These are phyloP conservation scores for Lineus longissimus DNA, from an alignment of 1,140 invertebrate genomes.

Conservation along the genomic window DNA sequence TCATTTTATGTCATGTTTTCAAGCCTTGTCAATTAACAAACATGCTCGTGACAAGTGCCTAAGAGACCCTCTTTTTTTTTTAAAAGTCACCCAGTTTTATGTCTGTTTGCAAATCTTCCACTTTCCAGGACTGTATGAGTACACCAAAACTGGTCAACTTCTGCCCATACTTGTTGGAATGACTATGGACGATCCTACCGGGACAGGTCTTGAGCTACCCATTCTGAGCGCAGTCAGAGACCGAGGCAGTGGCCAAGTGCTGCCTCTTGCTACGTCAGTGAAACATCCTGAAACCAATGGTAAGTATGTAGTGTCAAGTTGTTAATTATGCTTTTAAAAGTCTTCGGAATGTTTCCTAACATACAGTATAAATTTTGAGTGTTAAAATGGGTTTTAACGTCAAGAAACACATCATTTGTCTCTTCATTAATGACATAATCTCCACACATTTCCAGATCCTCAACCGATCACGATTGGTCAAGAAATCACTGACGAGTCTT, in stretches of 20 bases:
- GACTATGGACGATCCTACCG: slow-evolving; percentile 39
- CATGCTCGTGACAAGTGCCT: too few species aligned
- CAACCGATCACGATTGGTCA: too few species aligned
- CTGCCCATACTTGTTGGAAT: slow-evolving; percentile 47
- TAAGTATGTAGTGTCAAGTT: slow-evolving; percentile 13
- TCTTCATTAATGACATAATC: not conserved
- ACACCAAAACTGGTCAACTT: slow-evolving; percentile 40
- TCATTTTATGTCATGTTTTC: too few species aligned
- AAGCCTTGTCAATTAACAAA: too few species aligned
- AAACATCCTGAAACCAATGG: slow-evolving; percentile 44
- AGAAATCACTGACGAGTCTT: too few species aligned
- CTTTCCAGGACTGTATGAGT: slow-evolving; percentile 48
- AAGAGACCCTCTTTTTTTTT: too few species aligned
- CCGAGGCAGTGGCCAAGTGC: slow-evolving; percentile 27
- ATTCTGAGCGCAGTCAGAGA: slow-evolving; percentile 40
- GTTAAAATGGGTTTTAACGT: not conserved
- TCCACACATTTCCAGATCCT: too few species aligned
- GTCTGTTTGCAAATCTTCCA: too few species aligned
- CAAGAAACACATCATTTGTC: not conserved
- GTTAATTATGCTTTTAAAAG: too few species aligned
- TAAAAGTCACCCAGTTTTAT: too few species aligned
- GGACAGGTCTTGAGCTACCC: slow-evolving; percentile 38
- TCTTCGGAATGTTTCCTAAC: too few species aligned
- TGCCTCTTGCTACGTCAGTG: slow-evolving; percentile 46
- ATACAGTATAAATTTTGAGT: not conserved